A percentile compares a stretch with the other conserved stretches of the same genome.
Conservation (phyloP, 2,888 invertebrate genomes). For the Punctoribates punctum region DNA sequence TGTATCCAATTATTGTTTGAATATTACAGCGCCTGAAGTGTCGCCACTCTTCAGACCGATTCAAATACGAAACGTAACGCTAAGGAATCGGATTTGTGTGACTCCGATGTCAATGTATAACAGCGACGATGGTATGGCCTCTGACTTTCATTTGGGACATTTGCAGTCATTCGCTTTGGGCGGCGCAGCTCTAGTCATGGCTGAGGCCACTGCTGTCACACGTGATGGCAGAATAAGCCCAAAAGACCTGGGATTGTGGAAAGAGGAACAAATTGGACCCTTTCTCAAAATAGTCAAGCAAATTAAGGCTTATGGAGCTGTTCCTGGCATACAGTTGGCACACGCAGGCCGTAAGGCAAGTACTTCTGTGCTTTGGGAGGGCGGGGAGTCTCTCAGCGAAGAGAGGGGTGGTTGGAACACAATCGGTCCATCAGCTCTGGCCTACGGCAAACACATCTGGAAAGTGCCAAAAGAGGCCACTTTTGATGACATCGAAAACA, state of each 20-base stretch:
- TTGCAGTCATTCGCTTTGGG: background rate
- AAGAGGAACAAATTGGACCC: constrained; percentile 25
- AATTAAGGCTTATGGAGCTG: constrained; percentile 6
- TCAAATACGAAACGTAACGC: background rate
- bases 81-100: constrained; percentile 30
- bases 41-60: constrained; percentile 4
- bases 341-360: constrained; percentile 35
- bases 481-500: constrained; percentile 3
- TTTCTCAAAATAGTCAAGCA: background rate
- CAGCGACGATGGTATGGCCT: background rate
- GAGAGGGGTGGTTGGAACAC: constrained; percentile 19
- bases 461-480: constrained; percentile 28
- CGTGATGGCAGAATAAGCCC: background rate
- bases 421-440: background rate
- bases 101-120: constrained; percentile 33
- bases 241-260: constrained; percentile 23
- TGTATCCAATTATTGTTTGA: background rate
- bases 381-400: background rate
- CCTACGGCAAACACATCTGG: background rate
- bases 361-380: constrained; percentile 1
- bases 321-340: constrained; percentile 18
- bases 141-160: constrained; percentile 36
- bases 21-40: background rate
- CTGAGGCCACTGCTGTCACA: constrained; percentile 33
- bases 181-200: constrained; percentile 31